Evolutionary conservation across 2,888 invertebrate species (phyloP).

Genomic region (Ephialtes manifestator): DNA sequence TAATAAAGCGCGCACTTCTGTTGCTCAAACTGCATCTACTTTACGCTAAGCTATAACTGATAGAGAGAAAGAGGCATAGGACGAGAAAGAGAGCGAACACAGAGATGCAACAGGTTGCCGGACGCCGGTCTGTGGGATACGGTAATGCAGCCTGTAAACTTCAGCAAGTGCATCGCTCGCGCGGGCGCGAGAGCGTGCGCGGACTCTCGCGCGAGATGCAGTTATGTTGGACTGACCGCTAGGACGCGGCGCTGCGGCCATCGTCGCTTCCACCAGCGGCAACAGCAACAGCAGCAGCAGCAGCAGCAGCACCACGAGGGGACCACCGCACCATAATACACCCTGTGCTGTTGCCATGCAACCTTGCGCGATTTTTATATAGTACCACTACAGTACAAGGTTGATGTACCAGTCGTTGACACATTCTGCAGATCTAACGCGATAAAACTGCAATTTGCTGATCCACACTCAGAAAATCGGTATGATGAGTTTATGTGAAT

Average conservation of each 20-base stretch:
- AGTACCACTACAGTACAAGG: slow-evolving; percentile 20
- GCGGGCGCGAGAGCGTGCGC: slow-evolving; percentile 58
- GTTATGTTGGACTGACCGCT: slow-evolving; percentile 83
- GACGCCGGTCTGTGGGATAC: slow-evolving; percentile 54
- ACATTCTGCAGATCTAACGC: background rate
- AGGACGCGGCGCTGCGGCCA: slow-evolving; percentile 60
- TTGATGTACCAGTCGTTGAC: slow-evolving; percentile 37
- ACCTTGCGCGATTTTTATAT: slow-evolving; percentile 70
- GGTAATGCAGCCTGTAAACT: slow-evolving; percentile 69
- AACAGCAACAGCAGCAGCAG: slow-evolving; percentile 41
- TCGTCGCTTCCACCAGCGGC: slow-evolving; percentile 51
- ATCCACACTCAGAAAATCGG: too few relatives aligned
- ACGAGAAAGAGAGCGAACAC: slow-evolving; percentile 4
- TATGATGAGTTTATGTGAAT: too few relatives aligned
- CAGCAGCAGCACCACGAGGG: slow-evolving; percentile 50
- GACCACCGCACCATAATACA: slow-evolving; percentile 66
- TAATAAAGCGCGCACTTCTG: slow-evolving; percentile 27
- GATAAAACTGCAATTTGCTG: background rate
- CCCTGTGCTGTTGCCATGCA: slow-evolving; percentile 77
- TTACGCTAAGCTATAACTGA: slow-evolving; percentile 2
- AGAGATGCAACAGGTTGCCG: slow-evolving; percentile 65
- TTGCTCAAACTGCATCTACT: slow-evolving; percentile 59
- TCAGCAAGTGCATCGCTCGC: slow-evolving; percentile 66
- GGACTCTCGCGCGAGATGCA: slow-evolving; percentile 77
- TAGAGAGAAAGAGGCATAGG: background rate